Evolutionary conservation across 92 coral and sea anemone genomes (phyloP), one percentile per base, ranked within the genome.

Genomic region (Montipora capitata): DNA sequence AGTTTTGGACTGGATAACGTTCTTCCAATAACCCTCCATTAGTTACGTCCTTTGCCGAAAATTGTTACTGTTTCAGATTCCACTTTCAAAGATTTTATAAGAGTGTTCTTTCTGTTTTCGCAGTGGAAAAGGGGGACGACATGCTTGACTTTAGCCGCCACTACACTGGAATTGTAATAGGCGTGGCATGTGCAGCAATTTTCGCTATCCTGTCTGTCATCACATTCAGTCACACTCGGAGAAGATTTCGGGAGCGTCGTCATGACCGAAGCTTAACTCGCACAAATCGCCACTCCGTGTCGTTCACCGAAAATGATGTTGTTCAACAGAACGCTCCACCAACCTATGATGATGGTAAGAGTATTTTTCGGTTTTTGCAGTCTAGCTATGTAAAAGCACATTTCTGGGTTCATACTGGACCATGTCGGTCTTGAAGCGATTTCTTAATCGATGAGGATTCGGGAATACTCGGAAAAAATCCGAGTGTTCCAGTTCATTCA

Each of bases 131-230:
- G 14, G 79, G 45, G 4, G 79, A 83, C 11, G 87, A 58, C 2
- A 45, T 39, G 16, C 49, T 89, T 6, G 96, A 95, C 57, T 89
- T 93, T 2, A 89, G 94, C 74, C 91, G 78, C 17, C 98, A 95
- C 78, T 95, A 95, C 92, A 96, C 98, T 52, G 99, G 98, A 2
- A 95, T 96, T 52, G 99, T 98, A 2, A 96, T 98, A 62, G 99
- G 99, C 11, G 97, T 96, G 67, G 99, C 99, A 12, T 98, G 98
- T 85, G 98, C 98, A 0, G 96, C 96, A 2, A 90, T 98, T 42
- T 94, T 98, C 67, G 89, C 94, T 3, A 94, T 94, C 16, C 74
- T 98, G 38, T 90, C 94, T 14, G 92, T 98, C 89, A 92, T 98
- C 18, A 91, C 96, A 13, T 83, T 96, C 87, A 96, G 96, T 68